phyloP scores from a whole-genome alignment of 2,113 vertebrate species.

The Xenotilapia caudafasciata region DNA sequence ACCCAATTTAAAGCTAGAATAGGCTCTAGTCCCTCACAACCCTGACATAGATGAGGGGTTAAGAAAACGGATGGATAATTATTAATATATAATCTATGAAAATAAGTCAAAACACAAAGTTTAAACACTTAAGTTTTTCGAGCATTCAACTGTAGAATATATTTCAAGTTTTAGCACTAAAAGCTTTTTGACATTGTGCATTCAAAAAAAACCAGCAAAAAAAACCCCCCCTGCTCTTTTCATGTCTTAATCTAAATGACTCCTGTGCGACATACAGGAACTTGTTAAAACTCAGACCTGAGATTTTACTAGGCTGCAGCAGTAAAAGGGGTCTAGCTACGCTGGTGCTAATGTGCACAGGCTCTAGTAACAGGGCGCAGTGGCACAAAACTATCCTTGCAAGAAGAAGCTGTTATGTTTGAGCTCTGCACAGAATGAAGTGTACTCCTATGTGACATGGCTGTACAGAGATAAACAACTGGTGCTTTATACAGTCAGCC shows the following conservation, averaged over 20 bases:
- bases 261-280: background rate
- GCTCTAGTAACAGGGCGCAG: background rate
- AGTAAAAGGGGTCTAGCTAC: background rate
- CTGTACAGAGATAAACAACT: background rate
- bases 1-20: background rate
- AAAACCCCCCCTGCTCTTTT: background rate
- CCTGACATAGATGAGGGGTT: background rate
- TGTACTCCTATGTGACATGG: background rate
- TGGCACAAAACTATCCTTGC: background rate
- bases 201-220: rapidly evolving
- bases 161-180: background rate
- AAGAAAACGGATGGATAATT: background rate
- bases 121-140: background rate
- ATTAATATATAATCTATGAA: background rate
- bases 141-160: background rate
- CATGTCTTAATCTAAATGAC: background rate
- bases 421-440: background rate
- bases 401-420: background rate
- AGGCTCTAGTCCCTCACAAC: background rate
- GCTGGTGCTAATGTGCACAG: background rate
- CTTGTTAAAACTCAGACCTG: background rate
- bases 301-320: background rate
- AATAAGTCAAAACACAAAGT: background rate
- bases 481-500: background rate
- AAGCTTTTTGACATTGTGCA: background rate